These are phyloP conservation scores for Ecliptopera silaceata DNA, from an alignment of 2,888 invertebrate species.

Conservation along the genomic window DNA sequence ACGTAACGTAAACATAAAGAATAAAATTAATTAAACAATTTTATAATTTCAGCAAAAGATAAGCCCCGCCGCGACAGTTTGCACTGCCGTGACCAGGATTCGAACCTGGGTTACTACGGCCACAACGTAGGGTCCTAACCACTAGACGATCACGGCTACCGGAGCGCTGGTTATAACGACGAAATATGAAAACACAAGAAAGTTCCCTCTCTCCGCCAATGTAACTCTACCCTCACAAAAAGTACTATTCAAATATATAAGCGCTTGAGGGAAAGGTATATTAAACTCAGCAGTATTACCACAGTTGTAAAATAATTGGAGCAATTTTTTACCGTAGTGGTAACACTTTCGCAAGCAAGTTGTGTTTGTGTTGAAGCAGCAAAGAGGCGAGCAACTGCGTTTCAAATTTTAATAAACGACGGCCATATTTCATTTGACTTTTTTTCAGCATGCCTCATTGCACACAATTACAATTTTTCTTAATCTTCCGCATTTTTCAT, in stretches of 20 bases:
- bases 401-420: too few relatives aligned
- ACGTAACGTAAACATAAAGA: too few relatives aligned
- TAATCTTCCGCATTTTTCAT: too few relatives aligned
- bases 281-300: conserved; percentile 25
- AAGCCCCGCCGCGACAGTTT: conserved; percentile 42
- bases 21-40: conserved; percentile 3
- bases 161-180: conserved; percentile 19
- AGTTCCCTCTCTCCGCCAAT: conserved; percentile 1
- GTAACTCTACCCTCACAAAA: conserved; percentile 20
- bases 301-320: conserved; percentile 21
- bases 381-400: not conserved
- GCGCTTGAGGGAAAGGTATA: conserved; percentile 2
- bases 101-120: conserved; percentile 91
- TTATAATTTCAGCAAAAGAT: conserved; percentile 19
- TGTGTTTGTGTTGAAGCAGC: conserved; percentile 9
- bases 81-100: conserved; percentile 79
- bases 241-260: conserved; percentile 6
- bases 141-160: conserved; percentile 84
- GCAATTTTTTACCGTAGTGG: conserved; percentile 21
- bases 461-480: too few relatives aligned
- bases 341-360: conserved; percentile 22
- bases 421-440: too few relatives aligned
- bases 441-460: too few relatives aligned
- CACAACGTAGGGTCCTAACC: conserved; percentile 90
- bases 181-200: conserved; percentile 13